Conservation (phyloP, 2,888 invertebrate species). For the Acleris literana region DNA sequence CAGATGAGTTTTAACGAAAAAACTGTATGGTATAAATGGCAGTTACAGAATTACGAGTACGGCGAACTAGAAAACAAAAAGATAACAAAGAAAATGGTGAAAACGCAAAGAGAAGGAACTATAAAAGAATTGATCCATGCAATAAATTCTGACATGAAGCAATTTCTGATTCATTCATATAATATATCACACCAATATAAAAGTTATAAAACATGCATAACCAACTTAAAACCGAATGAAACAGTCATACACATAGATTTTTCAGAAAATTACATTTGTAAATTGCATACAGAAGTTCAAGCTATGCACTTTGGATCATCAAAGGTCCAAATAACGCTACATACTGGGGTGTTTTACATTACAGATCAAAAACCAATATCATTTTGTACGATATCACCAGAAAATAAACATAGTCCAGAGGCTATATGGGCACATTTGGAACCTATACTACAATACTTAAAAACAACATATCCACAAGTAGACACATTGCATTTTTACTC, state of each 20-base stretch:
- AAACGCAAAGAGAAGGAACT: constrained; percentile 4
- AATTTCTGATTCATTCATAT: constrained; percentile 17
- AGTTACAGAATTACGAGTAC: constrained; percentile 32
- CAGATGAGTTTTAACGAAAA: constrained; percentile 36
- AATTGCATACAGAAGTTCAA: constrained; percentile 34
- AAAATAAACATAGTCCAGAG: constrained; percentile 38
- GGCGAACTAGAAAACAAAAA: constrained; percentile 7
- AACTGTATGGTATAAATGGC: constrained; percentile 32
- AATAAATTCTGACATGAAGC: constrained; percentile 17
- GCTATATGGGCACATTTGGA: constrained; percentile 41
- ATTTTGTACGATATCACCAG: constrained; percentile 32
- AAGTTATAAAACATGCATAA: constrained; percentile 9
- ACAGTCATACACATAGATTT: constrained; percentile 5
- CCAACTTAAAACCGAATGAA: constrained; percentile 2
- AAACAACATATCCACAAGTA: constrained; percentile 18
- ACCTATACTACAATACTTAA: constrained; percentile 31
- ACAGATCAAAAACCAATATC: constrained; percentile 28
- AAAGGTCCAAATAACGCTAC: constrained; percentile 40
- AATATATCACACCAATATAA: constrained; percentile 19
- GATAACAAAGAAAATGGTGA: constrained; percentile 5
- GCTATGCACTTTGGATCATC: constrained; percentile 41
- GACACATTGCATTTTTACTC: constrained; percentile 39
- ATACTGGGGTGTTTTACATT: constrained; percentile 38
- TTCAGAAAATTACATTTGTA: constrained; percentile 32
- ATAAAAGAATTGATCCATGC: constrained; percentile 2